Evolutionary conservation across 2,888 invertebrate genomes (phyloP).

Genomic region (Aquatica leii): DNA sequence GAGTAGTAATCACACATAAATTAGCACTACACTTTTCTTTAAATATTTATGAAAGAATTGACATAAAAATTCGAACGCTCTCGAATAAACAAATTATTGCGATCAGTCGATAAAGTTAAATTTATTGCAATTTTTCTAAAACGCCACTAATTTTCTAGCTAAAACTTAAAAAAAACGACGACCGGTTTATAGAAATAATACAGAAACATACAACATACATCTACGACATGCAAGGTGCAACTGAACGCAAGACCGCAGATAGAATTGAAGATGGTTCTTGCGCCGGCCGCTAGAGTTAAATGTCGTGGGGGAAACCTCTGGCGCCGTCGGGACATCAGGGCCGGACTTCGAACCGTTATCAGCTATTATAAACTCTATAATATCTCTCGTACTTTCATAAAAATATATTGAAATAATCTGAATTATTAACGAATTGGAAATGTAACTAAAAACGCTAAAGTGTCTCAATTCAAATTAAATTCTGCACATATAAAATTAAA

Average conservation of each 20-base stretch:
- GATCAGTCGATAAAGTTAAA: not conserved
- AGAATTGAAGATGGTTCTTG: conserved; percentile 34
- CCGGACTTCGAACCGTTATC: conserved; percentile 54
- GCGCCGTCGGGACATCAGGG: conserved; percentile 59
- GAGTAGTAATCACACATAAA: conserved; percentile 10
- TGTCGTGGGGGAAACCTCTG: conserved; percentile 41
- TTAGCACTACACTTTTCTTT: conserved; percentile 10
- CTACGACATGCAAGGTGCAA: conserved; percentile 31
- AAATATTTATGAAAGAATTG: too few relatives aligned
- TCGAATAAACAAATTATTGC: conserved; percentile 11
- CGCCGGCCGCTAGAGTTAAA: conserved; percentile 61
- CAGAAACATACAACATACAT: conserved; percentile 24
- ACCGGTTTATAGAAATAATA: conserved; percentile 16
- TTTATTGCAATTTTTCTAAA: not conserved
- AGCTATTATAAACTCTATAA: conserved; percentile 27
- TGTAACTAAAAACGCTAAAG: not conserved
- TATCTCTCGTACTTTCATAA: conserved; percentile 22
- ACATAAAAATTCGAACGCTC: too few relatives aligned
- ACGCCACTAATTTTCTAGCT: not conserved
- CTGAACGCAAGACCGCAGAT: conserved; percentile 31
- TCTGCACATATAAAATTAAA: too few relatives aligned
- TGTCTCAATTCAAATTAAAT: not conserved
- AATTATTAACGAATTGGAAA: not conserved
- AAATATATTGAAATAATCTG: conserved; percentile 3
- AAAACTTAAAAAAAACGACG: conserved; percentile 24